phyloP scores from a whole-genome alignment of 2,113 vertebrate genomes.

The Synchiropus splendidus region DNA sequence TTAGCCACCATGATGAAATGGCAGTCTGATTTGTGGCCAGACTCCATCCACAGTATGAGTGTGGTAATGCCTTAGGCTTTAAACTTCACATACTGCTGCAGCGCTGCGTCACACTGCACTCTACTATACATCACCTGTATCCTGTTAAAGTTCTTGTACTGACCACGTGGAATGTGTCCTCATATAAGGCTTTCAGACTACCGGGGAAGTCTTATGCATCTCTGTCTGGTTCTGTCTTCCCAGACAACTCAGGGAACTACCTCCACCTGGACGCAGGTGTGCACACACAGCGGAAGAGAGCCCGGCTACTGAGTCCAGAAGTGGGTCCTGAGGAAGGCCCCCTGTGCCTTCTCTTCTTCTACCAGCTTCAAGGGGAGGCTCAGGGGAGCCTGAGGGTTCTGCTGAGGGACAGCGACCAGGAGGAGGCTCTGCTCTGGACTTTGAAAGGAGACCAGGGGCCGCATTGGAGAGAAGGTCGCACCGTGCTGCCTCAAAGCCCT shows the following conservation, averaged over 20 bases:
- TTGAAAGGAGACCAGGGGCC: conserved; percentile 81
- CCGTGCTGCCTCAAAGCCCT: conserved; percentile 86
- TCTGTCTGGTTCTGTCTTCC: not conserved
- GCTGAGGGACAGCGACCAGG: conserved; percentile 76
- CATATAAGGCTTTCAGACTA: not conserved
- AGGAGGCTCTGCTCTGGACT: conserved; percentile 82
- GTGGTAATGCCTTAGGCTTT: conserved; percentile 27
- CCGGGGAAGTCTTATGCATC: not conserved
- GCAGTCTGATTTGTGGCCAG: conserved; percentile 29
- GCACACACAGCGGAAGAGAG: conserved; percentile 74
- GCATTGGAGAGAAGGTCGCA: conserved; percentile 89
- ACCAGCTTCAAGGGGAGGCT: conserved; percentile 77
- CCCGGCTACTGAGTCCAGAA: conserved; percentile 80
- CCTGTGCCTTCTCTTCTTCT: conserved; percentile 88
- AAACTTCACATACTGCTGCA: conserved; percentile 20
- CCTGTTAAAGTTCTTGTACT: not conserved
- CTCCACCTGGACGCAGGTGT: conserved; percentile 76
- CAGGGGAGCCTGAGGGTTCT: conserved; percentile 78
- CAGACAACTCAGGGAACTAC: conserved; percentile 76
- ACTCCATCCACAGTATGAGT: conserved; percentile 29
- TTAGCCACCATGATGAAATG: conserved; percentile 48
- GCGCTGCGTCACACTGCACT: conserved; percentile 22
- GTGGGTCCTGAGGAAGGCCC: conserved; percentile 76
- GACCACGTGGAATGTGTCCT: not conserved
- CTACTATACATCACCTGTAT: not conserved